Percentiles rank a stretch among this genome's conserved stretches.
phyloP scores from a whole-genome alignment of 2,888 invertebrate species.

The Dendrolimus pini region DNA sequence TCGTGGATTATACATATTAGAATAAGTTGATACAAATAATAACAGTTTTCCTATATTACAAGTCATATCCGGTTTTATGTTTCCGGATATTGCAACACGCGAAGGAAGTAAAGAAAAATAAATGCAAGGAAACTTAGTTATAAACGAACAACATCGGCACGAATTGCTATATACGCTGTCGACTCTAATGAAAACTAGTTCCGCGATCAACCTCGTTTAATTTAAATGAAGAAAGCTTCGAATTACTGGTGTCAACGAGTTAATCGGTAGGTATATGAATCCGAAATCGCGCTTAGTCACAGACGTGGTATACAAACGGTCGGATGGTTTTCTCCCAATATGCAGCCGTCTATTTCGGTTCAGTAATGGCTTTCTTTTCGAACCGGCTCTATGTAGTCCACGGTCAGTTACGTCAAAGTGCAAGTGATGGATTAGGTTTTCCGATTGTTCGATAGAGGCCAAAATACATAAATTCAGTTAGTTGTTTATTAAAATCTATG shows the following conservation, averaged over 20 bases:
- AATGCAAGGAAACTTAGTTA: background rate
- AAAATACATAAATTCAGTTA: too few species aligned
- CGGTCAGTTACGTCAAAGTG: conserved; percentile 13
- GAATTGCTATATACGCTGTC: background rate
- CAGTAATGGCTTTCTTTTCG: conserved; percentile 8
- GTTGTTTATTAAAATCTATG: too few species aligned
- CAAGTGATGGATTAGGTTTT: conserved; percentile 8
- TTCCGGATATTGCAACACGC: background rate
- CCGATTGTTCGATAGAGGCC: conserved; percentile 1
- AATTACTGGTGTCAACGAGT: background rate
- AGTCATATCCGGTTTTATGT: too few species aligned
- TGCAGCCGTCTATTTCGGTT: conserved; percentile 6
- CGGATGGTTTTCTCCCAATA: conserved; percentile 1
- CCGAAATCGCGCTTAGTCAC: background rate
- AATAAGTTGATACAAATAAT: too few species aligned
- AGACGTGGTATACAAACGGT: background rate
- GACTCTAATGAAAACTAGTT: background rate
- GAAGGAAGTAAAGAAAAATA: background rate
- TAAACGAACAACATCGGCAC: background rate
- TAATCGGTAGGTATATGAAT: background rate
- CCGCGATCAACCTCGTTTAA: background rate
- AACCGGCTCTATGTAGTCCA: conserved; percentile 13
- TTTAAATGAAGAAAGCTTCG: background rate
- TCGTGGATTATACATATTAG: too few species aligned
- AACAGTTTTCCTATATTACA: too few species aligned